Base-by-base conservation (phyloP, 2,888 invertebrate species). In the Megaustenia siamemsis region DNA sequence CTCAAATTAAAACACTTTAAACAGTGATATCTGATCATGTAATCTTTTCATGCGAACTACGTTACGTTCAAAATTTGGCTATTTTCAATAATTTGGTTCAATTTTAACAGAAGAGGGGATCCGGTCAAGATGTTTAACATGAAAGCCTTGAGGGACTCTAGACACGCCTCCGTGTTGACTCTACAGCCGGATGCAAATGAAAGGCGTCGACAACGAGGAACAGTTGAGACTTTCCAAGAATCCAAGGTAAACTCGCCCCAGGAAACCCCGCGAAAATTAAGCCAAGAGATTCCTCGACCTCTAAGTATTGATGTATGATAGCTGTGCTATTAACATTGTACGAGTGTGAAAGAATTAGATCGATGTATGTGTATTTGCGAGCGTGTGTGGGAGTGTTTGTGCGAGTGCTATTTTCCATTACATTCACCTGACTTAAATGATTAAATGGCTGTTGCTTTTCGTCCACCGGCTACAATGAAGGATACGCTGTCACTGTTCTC, bases 71-170 rank as follows among this genome's bases (percentile, higher is more conserved):
- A 32, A 32, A 6, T 28, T 28, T 66, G 32, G 28, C 32, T 18
- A 32, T 18, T 68, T 38, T 69, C n/a, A 38, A 40, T 69, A 28
- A n/a, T n/a, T 43, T 71, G 71, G 18, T 73, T 40, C 6, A 53
- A 1, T 35, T 38, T 53, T 53, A 21, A 1, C 80, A 80, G 80
- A 35, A 35, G 32, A 53, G 32, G n/a, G 15, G 69, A 80, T 24
- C 80, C 80, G 12, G 10, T 28, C 2, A 80, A 80, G 69, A 35
- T 80, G n/a, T 69, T 80, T 56, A 43, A 80, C 35, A 69, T 49
- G 69, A 35, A 56, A 40, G 77, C 40, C 4, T 38, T 77, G 60
- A 77, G n/a, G 60, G 40, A 18, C 38, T 77, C 77, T 0, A 32
- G 53, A 12, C 35, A 60, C 24, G 43, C 73, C 35, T 32, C 69